These are phyloP conservation scores for Leucozona laternaria DNA, from an alignment of 2,888 invertebrate genomes.

Conservation along the genomic window DNA sequence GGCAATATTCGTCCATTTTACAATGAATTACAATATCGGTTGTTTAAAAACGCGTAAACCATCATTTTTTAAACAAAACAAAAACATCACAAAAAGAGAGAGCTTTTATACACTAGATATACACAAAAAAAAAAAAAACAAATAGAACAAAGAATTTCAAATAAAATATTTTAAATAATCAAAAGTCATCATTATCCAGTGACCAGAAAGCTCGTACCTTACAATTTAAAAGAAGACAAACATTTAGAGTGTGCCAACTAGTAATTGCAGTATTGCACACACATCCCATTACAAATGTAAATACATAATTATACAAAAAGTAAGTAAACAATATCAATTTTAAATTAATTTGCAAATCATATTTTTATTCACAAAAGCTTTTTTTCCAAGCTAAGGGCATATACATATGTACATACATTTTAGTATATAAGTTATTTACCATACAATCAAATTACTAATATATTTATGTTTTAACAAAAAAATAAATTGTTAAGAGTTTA, in stretches of 20 bases:
- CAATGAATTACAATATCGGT: slow-evolving; percentile 56
- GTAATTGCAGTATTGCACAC: slow-evolving; percentile 27
- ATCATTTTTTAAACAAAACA: background rate
- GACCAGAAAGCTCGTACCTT: slow-evolving; percentile 67
- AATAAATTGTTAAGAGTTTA: slow-evolving; percentile 38
- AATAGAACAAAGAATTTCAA: background rate
- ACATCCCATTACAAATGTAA: slow-evolving; percentile 8
- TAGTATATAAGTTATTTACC: slow-evolving; percentile 56
- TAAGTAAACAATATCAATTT: slow-evolving; percentile 9
- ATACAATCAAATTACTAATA: slow-evolving; percentile 29
- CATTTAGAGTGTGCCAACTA: slow-evolving; percentile 57
- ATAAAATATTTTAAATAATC: background rate
- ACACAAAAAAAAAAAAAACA: slow-evolving; percentile 5
- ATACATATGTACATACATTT: slow-evolving; percentile 37
- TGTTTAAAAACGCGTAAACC: slow-evolving; percentile 44
- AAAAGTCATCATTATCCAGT: slow-evolving; percentile 27
- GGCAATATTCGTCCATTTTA: slow-evolving; percentile 64
- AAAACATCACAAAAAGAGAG: slow-evolving; percentile 8
- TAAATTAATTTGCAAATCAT: slow-evolving; percentile 4
- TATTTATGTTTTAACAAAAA: slow-evolving; percentile 63
- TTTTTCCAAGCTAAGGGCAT: slow-evolving; percentile 12
- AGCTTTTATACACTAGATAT: slow-evolving; percentile 16
- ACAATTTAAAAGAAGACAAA: slow-evolving; percentile 24
- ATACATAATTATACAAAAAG: slow-evolving; percentile 2
- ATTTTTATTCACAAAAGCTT: background rate